Base-by-base conservation (phyloP, 2,888 invertebrate genomes). In the Clusia tigrina region DNA sequence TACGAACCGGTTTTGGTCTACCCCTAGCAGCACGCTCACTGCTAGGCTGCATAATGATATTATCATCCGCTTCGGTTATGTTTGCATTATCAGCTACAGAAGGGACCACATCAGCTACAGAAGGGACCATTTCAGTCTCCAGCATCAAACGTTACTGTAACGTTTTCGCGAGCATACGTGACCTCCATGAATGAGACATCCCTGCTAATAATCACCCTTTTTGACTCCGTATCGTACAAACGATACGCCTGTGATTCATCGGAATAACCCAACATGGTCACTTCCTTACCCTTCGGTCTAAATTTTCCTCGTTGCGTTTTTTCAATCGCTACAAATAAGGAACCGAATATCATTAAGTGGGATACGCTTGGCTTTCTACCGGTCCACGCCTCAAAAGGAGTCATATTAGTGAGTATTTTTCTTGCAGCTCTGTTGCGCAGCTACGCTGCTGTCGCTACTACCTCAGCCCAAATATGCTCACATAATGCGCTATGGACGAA, bases 401-500 rank as follows among this genome's bases (percentile, higher is more conserved):
- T 69, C 26, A 22, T 62, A 15, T 62, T 52, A 5, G 48, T 56
- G 6, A 69, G 42, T 2, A 62, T 26, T 62, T 62, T 67, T 37
- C 65, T 69, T 20, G 67, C 59, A 5, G 65, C 37, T 26, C 68
- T 42, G 24, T 67, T 68, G 10, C 65, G 60, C 17, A 69, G n/a
- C 22, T 70, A 72, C 6, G 54, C 67, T 1, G 71, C 67, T 9
- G 69, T 69, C 6, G 54, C 57, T 1, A 69, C 51, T 24, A 69
- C 72, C 10, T 71, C 71, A 10, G 64, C 71, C 65, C 74, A 75
- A 26, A 72, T 59, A 12, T 61, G 22, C 54, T 67, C 76, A 69
- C 42, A 70, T 1, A 75, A 18, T 2, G 62, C 63, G 22, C 70
- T 55, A 37, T 73, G 62, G 0, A 71, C 48, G 20, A 81, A 46